Base-by-base conservation (phyloP, 1,140 invertebrate species). In the Anastatus disparis region DNA sequence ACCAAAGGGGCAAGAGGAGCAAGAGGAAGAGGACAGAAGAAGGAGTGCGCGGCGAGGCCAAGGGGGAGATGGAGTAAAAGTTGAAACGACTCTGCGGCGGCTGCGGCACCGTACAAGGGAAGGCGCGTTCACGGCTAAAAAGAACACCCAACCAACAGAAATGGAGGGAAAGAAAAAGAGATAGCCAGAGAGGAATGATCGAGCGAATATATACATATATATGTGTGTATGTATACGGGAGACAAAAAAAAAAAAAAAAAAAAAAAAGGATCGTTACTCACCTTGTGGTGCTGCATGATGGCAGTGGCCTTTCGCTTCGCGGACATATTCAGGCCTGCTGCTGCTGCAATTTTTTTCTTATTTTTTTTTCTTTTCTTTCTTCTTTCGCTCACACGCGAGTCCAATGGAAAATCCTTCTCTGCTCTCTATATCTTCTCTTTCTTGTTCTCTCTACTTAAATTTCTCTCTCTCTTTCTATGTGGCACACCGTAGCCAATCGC, bases 211-310 rank as follows among this genome's bases (percentile, higher is more conserved):
- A n/a, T n/a, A n/a, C n/a, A n/a, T n/a, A n/a, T n/a, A n/a, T n/a
- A n/a, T n/a, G n/a, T n/a, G n/a, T n/a, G n/a, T n/a, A n/a, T n/a
- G n/a, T n/a, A n/a, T n/a, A n/a, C 31, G 40, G 17, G 66, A 40
- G 50, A 42, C 31, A 53, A 27, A 63, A n/a, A n/a, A n/a, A n/a
- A 66, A 65, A 64, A 68, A 52, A 58, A 61, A 71, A 70, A 74
- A 68, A 74, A 75, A 67, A 63, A 62, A 70, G 72, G 48, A 66
- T 61, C 67, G 66, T 68, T 62, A 81, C 84, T 87, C 82, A 89
- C 88, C 88, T 89, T 89, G 82, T 88, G 88, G 81, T 88, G 88
- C 80, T 88, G 88, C 81, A 89, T 88, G 79, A 88, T 86, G 79
- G 87, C 86, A 79, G 87, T 88, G 79, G 87, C 85, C 84, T 89